phyloP scores from a whole-genome alignment of 2,797 vertebrate species.

The Triplophysa bombifrons region DNA sequence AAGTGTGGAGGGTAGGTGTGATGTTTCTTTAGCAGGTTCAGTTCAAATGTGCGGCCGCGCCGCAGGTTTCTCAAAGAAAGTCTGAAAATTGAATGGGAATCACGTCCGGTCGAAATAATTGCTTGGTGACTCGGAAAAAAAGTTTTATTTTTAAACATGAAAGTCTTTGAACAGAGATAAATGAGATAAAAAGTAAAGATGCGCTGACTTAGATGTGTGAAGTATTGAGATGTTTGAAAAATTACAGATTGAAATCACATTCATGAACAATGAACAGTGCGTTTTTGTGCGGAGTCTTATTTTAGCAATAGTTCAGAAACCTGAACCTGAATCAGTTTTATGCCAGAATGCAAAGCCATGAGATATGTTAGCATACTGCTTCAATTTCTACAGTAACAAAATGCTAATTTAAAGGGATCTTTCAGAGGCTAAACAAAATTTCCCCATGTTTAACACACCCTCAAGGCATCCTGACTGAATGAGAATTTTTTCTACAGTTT shows the following conservation, averaged over 20 bases:
- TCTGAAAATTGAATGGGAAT: constrained; percentile 1
- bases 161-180: not conserved
- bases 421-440: too few relatives aligned
- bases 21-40: constrained; percentile 7
- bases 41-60: constrained; percentile 13
- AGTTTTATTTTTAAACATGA: not conserved
- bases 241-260: constrained; percentile 3
- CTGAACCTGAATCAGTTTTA: not conserved
- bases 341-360: not conserved
- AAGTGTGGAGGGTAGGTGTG: constrained; percentile 28
- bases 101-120: constrained; percentile 12
- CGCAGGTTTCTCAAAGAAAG: constrained; percentile 30
- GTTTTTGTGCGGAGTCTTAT: not conserved
- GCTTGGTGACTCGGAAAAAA: constrained; percentile 5
- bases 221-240: constrained; percentile 4
- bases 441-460: too few relatives aligned
- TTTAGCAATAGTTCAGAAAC: not conserved
- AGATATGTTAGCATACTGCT: too few relatives aligned
- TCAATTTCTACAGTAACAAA: too few relatives aligned
- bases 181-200: not conserved
- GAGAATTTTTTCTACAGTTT: too few relatives aligned
- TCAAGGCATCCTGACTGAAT: too few relatives aligned
- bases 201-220: not conserved
- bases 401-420: too few relatives aligned
- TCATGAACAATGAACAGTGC: not conserved